phyloP scores from a whole-genome alignment of 2,113 vertebrate genomes.

The Dromaius novaehollandiae region DNA sequence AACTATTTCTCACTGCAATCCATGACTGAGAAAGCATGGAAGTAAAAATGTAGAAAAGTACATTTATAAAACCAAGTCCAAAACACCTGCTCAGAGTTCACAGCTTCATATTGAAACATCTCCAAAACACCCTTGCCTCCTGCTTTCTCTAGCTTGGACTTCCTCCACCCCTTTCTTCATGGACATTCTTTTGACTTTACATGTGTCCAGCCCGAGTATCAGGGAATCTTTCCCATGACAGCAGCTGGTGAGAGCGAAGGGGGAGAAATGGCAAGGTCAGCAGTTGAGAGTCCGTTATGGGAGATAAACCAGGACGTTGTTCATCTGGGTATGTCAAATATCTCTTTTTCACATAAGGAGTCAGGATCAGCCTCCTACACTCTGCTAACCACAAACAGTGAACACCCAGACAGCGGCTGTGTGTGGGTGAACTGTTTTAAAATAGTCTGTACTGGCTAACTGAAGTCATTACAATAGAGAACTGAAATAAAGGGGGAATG shows the following conservation, averaged over 20 bases:
- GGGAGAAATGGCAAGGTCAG: constrained; percentile 76
- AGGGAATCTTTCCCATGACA: constrained; percentile 78
- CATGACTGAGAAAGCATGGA: not conserved
- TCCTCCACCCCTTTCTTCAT: constrained; percentile 53
- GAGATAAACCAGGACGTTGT: constrained; percentile 61
- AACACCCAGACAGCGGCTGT: constrained; percentile 24
- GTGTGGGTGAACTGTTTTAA: constrained; percentile 37
- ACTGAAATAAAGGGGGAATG: not conserved
- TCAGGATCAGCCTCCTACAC: constrained; percentile 63
- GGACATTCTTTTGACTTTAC: constrained; percentile 73
- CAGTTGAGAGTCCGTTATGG: constrained; percentile 58
- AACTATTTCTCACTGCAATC: not conserved
- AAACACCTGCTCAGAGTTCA: constrained; percentile 37
- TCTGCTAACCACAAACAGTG: not conserved
- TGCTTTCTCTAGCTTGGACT: constrained; percentile 40
- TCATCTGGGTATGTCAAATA: constrained; percentile 56
- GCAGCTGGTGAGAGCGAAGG: constrained; percentile 77
- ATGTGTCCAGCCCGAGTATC: constrained; percentile 73
- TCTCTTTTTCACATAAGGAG: constrained; percentile 43
- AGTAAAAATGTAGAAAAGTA: not conserved
- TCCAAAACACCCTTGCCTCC: not conserved
- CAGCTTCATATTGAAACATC: constrained; percentile 8
- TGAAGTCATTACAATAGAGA: not conserved
- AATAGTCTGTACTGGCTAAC: constrained; percentile 18
- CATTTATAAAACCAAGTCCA: not conserved